Base-by-base conservation (phyloP, 2,888 invertebrate species). In the Ernsta delagoae region DNA sequence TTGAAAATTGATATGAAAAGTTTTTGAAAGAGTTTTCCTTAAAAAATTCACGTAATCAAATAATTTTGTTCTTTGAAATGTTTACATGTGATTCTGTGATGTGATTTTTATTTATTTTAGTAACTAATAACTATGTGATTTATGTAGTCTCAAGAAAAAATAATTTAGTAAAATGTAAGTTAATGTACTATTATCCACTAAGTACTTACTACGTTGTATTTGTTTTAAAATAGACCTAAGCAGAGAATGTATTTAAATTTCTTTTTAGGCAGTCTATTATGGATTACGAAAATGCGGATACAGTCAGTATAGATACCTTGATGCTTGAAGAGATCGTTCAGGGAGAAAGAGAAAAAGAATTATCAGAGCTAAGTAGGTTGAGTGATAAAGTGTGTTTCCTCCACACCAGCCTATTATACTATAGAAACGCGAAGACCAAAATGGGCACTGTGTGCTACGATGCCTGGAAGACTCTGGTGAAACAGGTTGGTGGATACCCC, bases 331-430 rank as follows among this genome's bases (percentile, higher is more conserved):
- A 88, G 72, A 77, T 81, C 66, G 78, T 90, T 31, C 77, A 81
- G 73, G 85, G 88, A 56, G 89, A 92, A 74, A 84, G 90, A 74
- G 76, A 76, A 9, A 82, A 72, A 70, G 93, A 92, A 79, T 83
- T 91, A 77, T 77, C 83, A 0, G 83, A 86, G 75, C 77, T 92
- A 66, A 78, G 86, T 73, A 77, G 77, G 8, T 77, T 93, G n/a
- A 85, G 87, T 74, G 85, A 87, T 75, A 92, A 89, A 85, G 90
- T 90, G 36, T 80, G 80, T 72, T 85, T 81, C 73, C 81, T 93
- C 5, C 92, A 92, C 70, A 85, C 90, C 59, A 88, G 88, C 75
- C 74, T 92, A 62, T 73, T 93, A 24, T 93, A 91, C 72, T 92
- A 91, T 72, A 82, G 92, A 45, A 87, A 92, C 73, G 74, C 84